Conservation (phyloP, 1,140 invertebrate species). For the Sinonovacula constricta region DNA sequence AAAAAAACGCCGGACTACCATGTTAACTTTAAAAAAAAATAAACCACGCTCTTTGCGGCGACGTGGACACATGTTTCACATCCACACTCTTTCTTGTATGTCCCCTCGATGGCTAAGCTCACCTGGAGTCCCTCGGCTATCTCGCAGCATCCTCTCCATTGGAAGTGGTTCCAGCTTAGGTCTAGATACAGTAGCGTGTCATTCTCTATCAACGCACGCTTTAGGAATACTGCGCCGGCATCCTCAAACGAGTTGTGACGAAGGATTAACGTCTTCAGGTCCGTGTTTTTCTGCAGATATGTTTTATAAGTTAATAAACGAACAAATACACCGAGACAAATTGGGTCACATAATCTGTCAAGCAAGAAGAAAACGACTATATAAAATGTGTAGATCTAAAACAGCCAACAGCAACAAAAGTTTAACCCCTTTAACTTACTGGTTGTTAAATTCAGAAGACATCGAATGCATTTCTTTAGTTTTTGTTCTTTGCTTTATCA, state of each 20-base stretch:
- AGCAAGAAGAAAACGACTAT: not conserved
- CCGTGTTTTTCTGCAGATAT: constrained; percentile 62
- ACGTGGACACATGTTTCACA: too few species aligned
- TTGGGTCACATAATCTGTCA: not conserved
- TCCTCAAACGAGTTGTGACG: constrained; percentile 70
- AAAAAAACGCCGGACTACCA: too few species aligned
- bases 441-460: too few species aligned
- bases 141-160: constrained; percentile 64
- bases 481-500: too few species aligned
- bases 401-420: too few species aligned
- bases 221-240: constrained; percentile 59
- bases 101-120: too few species aligned
- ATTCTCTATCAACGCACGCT: constrained; percentile 70
- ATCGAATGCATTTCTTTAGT: too few species aligned
- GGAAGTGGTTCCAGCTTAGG: constrained; percentile 75
- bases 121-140: constrained; percentile 64
- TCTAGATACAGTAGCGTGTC: constrained; percentile 66
- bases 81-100: too few species aligned
- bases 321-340: not conserved
- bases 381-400: not conserved
- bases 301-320: too few species aligned
- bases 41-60: too few species aligned
- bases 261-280: constrained; percentile 60
- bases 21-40: too few species aligned
- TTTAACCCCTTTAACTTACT: too few species aligned